Evolutionary conservation across 2,113 vertebrate genomes (phyloP), one percentile per base, ranked within the genome.

Genomic region (Chionomys nivalis): DNA sequence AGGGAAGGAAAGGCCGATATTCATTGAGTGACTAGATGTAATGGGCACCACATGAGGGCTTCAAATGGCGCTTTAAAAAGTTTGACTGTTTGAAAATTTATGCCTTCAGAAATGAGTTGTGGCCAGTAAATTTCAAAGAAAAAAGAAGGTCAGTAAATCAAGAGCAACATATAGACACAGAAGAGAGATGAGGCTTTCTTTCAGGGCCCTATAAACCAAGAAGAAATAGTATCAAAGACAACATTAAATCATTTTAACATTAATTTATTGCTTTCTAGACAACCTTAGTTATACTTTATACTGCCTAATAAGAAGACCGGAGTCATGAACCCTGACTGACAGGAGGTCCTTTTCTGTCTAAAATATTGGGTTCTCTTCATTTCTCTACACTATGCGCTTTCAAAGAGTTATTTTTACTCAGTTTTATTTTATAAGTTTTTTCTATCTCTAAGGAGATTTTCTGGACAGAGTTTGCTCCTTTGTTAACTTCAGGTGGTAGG

Each of bases 51-150:
- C n/a, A 63, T 10, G 8, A 10, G 6, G 81, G 36, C 36, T 87
- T 87, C 33, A 90, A 81, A 82, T 3, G 1, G 47, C 5, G 26
- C 42, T 49, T 86, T 79, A 58, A 52, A 14, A 70, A 87, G 7
- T 93, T 87, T 90, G 89, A 90, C 55, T 68, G 49, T 61, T 68
- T 87, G 68, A 76, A 83, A 90, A 82, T 33, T 89, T 66, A 31
- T 81, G 9, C 81, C 47, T 93, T 87, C 47, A 75, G 66, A 39
- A 70, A 70, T 28, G 61, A 75, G n/a, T 76, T 63, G 36, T 52
- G 76, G 39, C n/a, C 87, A 90, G 61, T 87, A 89, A 63, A 76
- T 89, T 73, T 47, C 65, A 92, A 73, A 89, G 31, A 47, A 89
- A 92, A 79, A 79, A 49, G 12, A 75, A 23, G 12, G 72, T 21